Base-by-base conservation (phyloP, 2,113 vertebrate species). In the Eublepharis macularius region DNA sequence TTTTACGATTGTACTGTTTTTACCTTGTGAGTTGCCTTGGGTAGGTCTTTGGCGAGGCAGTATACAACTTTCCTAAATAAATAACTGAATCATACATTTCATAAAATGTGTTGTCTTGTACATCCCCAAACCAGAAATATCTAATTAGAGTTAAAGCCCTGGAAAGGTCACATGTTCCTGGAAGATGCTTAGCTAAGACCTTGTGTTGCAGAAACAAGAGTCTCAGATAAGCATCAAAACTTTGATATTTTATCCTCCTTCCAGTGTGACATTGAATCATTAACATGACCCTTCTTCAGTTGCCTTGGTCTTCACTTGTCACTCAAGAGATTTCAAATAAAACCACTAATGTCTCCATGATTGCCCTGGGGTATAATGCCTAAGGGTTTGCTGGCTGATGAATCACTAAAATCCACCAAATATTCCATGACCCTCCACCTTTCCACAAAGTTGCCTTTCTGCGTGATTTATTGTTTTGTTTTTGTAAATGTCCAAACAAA, bases 171-270 rank as follows among this genome's bases (percentile, higher is more conserved):
- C 74, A 81, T 89, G 54, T 83, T 90, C 45, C 54, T 87, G 45
- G 32, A 89, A 91, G 87, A 83, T 85, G 68, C 86, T 34, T 90
- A 10, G 45, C 49, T 91, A 86, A 79, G 90, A 88, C 90, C 79
- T 39, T 72, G 26, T 81, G 41, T 90, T 91, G 39, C 47, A 76
- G 89, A 66, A 36, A 76, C 51, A 70, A 79, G 66, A 87, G 70
- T 76, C 84, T 85, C 76, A 87, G 60, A 88, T 84, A 78, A 82
- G 51, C 49, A 72, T 79, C 65, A 79, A 21, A 79, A 79, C 51
- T 43, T 72, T 79, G 83, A 85, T 79, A 85, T 85, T 72, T 43
- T 72, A 85, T 79, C 32, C 39, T 26, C 39, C 19, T 72, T 69
- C 83, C 68, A 72, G 43, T 79, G 45, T 69, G 29, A 51, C 66